Percentiles rank a stretch among this genome's conserved stretches.
Evolutionary conservation across 2,797 vertebrate genomes (phyloP).

Genomic region (Enoplosus armatus): DNA sequence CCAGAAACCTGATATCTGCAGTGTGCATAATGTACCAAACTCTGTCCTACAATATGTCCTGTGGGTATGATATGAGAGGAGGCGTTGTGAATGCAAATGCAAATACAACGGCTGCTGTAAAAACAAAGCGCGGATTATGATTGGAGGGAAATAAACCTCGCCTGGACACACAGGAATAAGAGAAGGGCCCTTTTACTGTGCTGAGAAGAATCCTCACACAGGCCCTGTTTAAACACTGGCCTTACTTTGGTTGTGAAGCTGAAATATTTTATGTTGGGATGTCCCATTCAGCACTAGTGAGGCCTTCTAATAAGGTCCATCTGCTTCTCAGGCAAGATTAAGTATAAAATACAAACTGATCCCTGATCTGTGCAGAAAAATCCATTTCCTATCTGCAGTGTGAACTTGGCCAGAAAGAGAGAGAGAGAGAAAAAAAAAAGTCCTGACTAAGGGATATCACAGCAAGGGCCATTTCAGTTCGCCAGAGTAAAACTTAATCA

Average conservation of each 20-base stretch:
- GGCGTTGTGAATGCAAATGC: constrained; percentile 63
- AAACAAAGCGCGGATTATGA: constrained; percentile 74
- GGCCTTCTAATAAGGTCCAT: constrained; percentile 19
- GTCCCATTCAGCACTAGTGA: constrained; percentile 27
- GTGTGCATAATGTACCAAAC: constrained; percentile 64
- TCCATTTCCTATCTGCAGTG: constrained; percentile 39
- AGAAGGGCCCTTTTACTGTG: constrained; percentile 33
- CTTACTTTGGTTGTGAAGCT: constrained; percentile 27
- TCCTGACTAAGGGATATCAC: constrained; percentile 30
- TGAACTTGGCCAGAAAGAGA: constrained; percentile 30
- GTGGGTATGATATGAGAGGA: constrained; percentile 65
- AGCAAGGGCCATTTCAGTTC: constrained; percentile 37
- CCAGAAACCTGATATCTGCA: constrained; percentile 66
- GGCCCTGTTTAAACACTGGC: constrained; percentile 37
- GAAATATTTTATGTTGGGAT: constrained; percentile 57
- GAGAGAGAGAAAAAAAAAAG: no score
- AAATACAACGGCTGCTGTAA: constrained; percentile 68
- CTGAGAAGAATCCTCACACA: constrained; percentile 52
- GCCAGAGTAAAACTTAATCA: constrained; percentile 52
- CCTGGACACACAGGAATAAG: constrained; percentile 39
- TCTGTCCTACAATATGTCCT: constrained; percentile 64
- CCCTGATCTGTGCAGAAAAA: constrained; percentile 32
- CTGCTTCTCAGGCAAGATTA: constrained; percentile 30
- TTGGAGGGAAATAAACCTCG: constrained; percentile 62
- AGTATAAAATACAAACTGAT: constrained; percentile 50